Percentiles rank a stretch among this genome's conserved stretches.
phyloP scores from a whole-genome alignment of 2,113 vertebrate genomes.

The Felis chaus region DNA sequence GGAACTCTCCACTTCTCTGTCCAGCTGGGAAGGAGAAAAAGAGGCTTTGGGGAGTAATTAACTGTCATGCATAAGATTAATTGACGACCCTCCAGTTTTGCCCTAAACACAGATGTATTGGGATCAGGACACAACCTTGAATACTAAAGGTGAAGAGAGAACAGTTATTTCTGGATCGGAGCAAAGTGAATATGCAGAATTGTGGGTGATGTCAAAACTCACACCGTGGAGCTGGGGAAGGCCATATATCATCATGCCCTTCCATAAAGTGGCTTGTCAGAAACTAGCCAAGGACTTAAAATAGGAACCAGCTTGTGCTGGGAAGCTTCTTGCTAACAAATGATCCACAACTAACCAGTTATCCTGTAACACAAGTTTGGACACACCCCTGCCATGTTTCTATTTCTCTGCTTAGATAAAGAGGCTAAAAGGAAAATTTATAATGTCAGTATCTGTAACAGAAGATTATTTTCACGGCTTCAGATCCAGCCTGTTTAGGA shows the following conservation, averaged over 20 bases:
- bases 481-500: background rate
- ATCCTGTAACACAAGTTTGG: background rate
- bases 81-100: constrained; percentile 67
- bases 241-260: constrained; percentile 49
- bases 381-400: background rate
- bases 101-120: constrained; percentile 71
- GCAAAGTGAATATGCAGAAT: constrained; percentile 64
- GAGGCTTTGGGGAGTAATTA: constrained; percentile 66
- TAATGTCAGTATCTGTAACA: background rate
- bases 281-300: constrained; percentile 35
- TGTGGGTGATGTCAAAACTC: background rate
- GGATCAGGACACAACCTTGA: constrained; percentile 70
- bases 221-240: background rate
- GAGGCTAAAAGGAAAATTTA: background rate
- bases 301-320: background rate
- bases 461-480: background rate
- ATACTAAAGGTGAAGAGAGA: constrained; percentile 69
- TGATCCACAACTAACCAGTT: background rate
- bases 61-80: constrained; percentile 73
- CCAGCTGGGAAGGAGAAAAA: constrained; percentile 49
- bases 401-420: background rate
- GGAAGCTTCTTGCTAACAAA: background rate
- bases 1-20: background rate
- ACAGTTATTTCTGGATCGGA: constrained; percentile 67
- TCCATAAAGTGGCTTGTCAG: constrained; percentile 59